Base-by-base conservation (phyloP, 1,140 invertebrate species). In the Spodoptera frugiperda region DNA sequence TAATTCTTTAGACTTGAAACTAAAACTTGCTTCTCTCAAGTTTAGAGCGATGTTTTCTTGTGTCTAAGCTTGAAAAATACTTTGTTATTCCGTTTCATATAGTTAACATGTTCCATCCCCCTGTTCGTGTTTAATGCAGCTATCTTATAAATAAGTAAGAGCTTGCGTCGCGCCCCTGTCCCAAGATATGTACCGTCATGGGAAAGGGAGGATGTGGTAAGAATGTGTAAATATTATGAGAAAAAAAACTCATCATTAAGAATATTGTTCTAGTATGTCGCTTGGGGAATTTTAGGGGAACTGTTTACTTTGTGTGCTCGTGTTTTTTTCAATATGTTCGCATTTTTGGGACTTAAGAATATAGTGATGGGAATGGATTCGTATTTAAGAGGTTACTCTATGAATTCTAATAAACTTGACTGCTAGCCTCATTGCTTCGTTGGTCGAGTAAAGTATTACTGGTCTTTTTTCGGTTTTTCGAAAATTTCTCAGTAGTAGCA, bases 191-290 rank as follows among this genome's bases (percentile, higher is more conserved):
- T 80, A 73, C 71, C 76, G 83, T 78, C 81, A 86, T 81, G 85
- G 81, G 83, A 87, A 82, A 83, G 68, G 63, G 78, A 76, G 79
- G 75, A 80, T 81, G 79, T 59, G 86, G 78, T 61, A 84, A 84
- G 82, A 86, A 87, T 84, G 79, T 72, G 80, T 85, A 83, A 83
- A 79, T 78, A 80, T 73, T 46, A 44, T 74, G 53, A 78, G 12
- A 72, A 61, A 68, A 77, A 83, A 80, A 80, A 81, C 76, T 78
- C 55, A 80, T 84, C 80, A 80, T 82, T 84, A 78, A 77, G 54
- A 70, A 76, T 80, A 63, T 80, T 57, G 72, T 74, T 59, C 25
- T 30, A 68, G 48, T 48, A 49, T 21, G 44, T 21, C 12, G 67
- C 49, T 65, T 15, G n/a, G 54, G 48, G 70, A 67, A 44, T 68